phyloP scores from a whole-genome alignment of 2,888 invertebrate genomes.

The Drosophila rellima region DNA sequence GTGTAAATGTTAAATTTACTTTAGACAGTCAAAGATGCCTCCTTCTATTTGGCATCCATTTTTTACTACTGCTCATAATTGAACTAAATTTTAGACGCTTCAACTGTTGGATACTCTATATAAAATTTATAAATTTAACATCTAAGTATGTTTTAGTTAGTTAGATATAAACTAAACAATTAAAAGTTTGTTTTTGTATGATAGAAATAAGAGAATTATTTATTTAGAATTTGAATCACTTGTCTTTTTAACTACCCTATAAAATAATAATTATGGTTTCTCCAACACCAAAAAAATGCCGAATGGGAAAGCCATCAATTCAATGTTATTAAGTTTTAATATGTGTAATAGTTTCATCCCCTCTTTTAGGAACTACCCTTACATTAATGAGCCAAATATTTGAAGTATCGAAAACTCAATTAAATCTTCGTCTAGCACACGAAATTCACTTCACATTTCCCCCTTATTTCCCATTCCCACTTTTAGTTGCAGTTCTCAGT shows the following conservation, averaged over 20 bases:
- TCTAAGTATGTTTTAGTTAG: background rate
- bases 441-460: background rate
- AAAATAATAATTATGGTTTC: conserved; percentile 4
- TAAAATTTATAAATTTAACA: background rate
- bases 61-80: background rate
- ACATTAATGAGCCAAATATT: conserved; percentile 58
- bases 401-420: conserved; percentile 67
- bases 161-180: too few relatives aligned
- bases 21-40: background rate
- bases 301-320: conserved; percentile 13
- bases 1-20: background rate
- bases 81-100: too few relatives aligned
- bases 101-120: background rate
- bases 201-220: background rate
- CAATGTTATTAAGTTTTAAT: conserved; percentile 54
- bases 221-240: too few relatives aligned
- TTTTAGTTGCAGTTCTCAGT: background rate
- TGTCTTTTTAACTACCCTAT: conserved; percentile 1
- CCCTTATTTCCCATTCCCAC: background rate
- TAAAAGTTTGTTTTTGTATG: too few relatives aligned
- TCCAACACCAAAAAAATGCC: background rate
- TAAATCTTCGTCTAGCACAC: conserved; percentile 61
- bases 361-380: conserved; percentile 39
- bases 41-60: background rate
- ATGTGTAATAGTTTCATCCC: conserved; percentile 35